phyloP scores from a whole-genome alignment of 2,113 vertebrate genomes.

The Promerops cafer region DNA sequence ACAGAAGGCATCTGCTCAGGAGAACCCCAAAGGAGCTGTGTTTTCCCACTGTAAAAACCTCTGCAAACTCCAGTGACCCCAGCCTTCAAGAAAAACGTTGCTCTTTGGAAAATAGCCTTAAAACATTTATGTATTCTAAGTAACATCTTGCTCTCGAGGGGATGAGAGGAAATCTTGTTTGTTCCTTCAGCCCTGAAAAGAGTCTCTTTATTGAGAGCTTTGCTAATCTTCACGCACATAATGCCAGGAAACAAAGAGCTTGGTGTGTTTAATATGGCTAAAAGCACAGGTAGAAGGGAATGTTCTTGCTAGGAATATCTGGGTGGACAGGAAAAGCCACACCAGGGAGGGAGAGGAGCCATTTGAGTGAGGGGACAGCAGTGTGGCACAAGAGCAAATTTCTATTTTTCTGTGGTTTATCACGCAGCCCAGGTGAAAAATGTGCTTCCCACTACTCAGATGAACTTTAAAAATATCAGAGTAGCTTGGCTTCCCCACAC shows the following conservation, averaged over 20 bases:
- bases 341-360: neutral
- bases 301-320: neutral
- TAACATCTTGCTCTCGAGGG: neutral
- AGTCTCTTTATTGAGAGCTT: accelerated
- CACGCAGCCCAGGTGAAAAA: neutral
- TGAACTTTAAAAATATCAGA: neutral
- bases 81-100: neutral
- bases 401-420: neutral
- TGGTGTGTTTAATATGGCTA: neutral
- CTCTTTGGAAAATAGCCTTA: neutral
- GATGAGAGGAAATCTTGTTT: neutral
- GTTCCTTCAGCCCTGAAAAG: neutral
- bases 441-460: neutral
- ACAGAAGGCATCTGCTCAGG: neutral
- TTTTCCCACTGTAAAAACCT: neutral
- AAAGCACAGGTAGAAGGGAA: neutral
- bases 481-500: neutral
- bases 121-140: neutral
- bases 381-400: neutral
- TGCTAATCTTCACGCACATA: neutral
- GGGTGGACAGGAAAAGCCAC: neutral
- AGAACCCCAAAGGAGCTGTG: neutral
- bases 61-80: neutral
- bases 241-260: neutral
- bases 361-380: neutral